phyloP scores from a whole-genome alignment of 2,888 invertebrate species.

The Molorchus minor region DNA sequence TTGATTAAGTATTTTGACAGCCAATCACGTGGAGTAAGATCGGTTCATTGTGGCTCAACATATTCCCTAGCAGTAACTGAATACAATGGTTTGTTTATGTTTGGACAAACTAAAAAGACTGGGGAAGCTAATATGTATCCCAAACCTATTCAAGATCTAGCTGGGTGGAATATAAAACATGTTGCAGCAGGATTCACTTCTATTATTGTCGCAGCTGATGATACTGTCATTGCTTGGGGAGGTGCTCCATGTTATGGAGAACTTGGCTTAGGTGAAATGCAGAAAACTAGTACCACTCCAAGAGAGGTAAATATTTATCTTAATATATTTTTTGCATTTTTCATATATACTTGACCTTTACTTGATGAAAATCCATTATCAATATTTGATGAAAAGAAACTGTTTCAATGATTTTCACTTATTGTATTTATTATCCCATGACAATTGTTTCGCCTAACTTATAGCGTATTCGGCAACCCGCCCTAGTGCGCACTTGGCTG shows the following conservation, averaged over 20 bases:
- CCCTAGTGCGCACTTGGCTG: too few relatives aligned
- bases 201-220: constrained; percentile 88
- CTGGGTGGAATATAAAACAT: constrained; percentile 89
- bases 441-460: too few relatives aligned
- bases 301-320: constrained; percentile 90
- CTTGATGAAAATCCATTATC: too few relatives aligned
- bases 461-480: too few relatives aligned
- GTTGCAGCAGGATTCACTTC: constrained; percentile 87
- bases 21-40: constrained; percentile 82
- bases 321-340: too few relatives aligned
- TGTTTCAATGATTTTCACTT: too few relatives aligned
- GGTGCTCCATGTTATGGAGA: constrained; percentile 95
- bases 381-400: too few relatives aligned
- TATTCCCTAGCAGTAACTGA: constrained; percentile 88
- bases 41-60: constrained; percentile 84
- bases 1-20: constrained; percentile 89
- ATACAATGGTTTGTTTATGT: constrained; percentile 78
- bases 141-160: constrained; percentile 92
- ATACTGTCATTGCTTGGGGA: constrained; percentile 91
- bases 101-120: constrained; percentile 91
- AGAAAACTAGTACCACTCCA: constrained; percentile 88
- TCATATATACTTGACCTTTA: too few relatives aligned
- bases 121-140: constrained; percentile 98
- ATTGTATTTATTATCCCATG: too few relatives aligned
- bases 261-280: constrained; percentile 85